These are phyloP conservation scores for Drymonia ruficornis DNA, from an alignment of 2,888 invertebrate genomes.

Conservation along the genomic window DNA sequence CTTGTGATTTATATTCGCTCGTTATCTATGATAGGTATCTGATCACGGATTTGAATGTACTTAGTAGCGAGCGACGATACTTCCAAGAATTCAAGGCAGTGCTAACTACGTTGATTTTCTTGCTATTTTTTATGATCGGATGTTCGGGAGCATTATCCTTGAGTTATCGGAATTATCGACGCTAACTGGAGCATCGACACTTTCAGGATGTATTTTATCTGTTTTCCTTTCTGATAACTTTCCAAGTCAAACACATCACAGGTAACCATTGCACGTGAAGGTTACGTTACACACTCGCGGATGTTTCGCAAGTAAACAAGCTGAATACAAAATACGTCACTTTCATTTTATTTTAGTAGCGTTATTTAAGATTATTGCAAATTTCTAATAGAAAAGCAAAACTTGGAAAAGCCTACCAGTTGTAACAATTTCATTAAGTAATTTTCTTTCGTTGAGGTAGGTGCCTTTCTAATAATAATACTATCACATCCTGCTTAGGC, in stretches of 20 bases:
- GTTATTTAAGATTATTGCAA: slow-evolving; percentile 23
- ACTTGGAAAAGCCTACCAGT: slow-evolving; percentile 26
- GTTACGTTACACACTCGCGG: slow-evolving; percentile 44
- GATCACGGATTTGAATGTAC: slow-evolving; percentile 61
- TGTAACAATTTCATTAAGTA: background rate
- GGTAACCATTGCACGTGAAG: slow-evolving; percentile 28
- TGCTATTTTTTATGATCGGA: slow-evolving; percentile 20
- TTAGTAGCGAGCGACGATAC: slow-evolving; percentile 40
- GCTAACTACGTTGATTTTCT: slow-evolving; percentile 17
- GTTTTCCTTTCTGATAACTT: slow-evolving; percentile 24
- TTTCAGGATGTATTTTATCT: slow-evolving; percentile 20
- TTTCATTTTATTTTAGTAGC: slow-evolving; percentile 46
- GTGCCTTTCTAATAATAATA: too few relatives aligned
- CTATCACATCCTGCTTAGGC: too few relatives aligned
- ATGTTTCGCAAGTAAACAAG: slow-evolving; percentile 55
- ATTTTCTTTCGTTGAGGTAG: too few relatives aligned
- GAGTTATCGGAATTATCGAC: slow-evolving; percentile 10
- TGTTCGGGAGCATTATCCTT: slow-evolving; percentile 12
- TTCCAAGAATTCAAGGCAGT: slow-evolving; percentile 27
- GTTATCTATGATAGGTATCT: slow-evolving; percentile 60
- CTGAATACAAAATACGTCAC: slow-evolving; percentile 50
- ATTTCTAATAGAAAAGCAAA: slow-evolving; percentile 20
- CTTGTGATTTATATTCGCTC: slow-evolving; percentile 65
- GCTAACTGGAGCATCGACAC: slow-evolving; percentile 15
- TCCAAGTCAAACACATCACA: slow-evolving; percentile 12